These are phyloP conservation scores for Tenrec ecaudatus DNA, from an alignment of 2,113 vertebrate species.

Conservation along the genomic window DNA sequence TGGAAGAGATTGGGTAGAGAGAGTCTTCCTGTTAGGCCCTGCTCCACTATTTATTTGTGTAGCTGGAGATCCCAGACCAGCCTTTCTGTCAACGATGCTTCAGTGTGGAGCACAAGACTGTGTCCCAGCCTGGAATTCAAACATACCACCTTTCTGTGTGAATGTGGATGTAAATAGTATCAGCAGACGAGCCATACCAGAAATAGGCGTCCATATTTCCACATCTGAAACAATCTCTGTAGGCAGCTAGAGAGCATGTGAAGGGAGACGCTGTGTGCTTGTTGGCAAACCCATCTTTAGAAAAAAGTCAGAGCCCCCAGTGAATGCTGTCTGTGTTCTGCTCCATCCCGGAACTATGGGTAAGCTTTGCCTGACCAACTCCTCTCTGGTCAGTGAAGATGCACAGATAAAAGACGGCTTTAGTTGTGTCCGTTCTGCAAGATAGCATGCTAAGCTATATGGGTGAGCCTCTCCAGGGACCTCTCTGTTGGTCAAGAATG, in stretches of 20 bases:
- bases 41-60: slow-evolving; percentile 94
- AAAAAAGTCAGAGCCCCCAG: not conserved
- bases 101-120: slow-evolving; percentile 82
- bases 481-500: slow-evolving; percentile 29
- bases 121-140: slow-evolving; percentile 84
- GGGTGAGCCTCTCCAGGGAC: not conserved
- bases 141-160: slow-evolving; percentile 61
- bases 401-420: not conserved
- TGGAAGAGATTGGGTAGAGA: slow-evolving; percentile 93
- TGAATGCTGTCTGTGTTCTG: slow-evolving; percentile 43
- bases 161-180: slow-evolving; percentile 62
- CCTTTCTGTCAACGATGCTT: slow-evolving; percentile 86
- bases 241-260: not conserved
- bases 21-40: slow-evolving; percentile 90
- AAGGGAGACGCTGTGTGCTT: not conserved
- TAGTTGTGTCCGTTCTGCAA: not conserved
- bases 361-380: not conserved
- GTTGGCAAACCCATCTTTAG: not conserved
- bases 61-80: slow-evolving; percentile 89
- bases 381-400: not conserved
- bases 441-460: not conserved
- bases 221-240: slow-evolving; percentile 69
- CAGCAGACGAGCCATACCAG: slow-evolving; percentile 52
- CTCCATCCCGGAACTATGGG: not conserved
- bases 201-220: slow-evolving; percentile 57